Conservation (phyloP, 2,888 invertebrate genomes). For the Dryomyza anilis region DNA sequence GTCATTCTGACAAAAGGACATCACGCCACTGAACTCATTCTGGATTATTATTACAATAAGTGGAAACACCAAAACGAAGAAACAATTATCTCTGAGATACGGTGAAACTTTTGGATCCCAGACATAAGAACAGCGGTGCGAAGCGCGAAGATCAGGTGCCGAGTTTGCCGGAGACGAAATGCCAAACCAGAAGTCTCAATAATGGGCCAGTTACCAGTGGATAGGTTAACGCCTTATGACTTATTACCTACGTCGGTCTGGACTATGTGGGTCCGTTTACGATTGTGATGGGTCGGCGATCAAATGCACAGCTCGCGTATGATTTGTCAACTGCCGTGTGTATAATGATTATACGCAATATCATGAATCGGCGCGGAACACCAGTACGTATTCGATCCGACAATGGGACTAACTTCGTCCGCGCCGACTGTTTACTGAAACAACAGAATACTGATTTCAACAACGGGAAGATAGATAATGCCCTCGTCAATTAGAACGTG, state of each 20-base stretch:
- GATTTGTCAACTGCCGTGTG: background rate
- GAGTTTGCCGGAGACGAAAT: background rate
- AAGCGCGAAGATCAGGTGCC: background rate
- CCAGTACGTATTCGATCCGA: background rate
- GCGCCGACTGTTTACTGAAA: background rate
- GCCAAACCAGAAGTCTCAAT: background rate
- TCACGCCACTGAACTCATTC: background rate
- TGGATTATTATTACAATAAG: background rate
- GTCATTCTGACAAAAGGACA: background rate
- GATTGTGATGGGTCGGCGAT: background rate
- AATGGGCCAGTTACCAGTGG: background rate
- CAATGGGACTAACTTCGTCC: background rate
- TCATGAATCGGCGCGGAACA: background rate
- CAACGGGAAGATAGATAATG: background rate
- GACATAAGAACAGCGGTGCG: background rate
- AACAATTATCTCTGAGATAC: background rate
- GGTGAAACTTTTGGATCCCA: background rate
- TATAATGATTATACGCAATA: background rate
- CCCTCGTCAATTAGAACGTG: background rate
- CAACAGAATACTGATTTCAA: background rate
- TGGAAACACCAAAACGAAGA: background rate
- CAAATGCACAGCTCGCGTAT: background rate
- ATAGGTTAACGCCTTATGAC: background rate
- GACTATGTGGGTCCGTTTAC: background rate
- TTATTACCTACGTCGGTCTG: background rate